phyloP scores from a whole-genome alignment of 2,797 vertebrate species.

The Sparidentex hasta region DNA sequence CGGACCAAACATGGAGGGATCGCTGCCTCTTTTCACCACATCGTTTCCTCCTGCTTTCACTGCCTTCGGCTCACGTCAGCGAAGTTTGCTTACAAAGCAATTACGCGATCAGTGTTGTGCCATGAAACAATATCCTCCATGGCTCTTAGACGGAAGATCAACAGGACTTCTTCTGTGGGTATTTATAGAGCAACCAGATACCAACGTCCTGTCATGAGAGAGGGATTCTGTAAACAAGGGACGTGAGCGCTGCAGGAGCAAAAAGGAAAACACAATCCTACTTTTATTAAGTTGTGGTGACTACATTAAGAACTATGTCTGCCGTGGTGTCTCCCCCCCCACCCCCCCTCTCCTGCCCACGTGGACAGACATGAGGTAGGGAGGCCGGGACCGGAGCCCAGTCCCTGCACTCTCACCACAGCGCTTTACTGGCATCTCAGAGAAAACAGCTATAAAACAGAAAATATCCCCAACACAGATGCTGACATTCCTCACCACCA shows the following conservation, averaged over 20 bases:
- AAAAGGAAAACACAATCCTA: conserved; percentile 30
- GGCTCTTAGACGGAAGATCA: conserved; percentile 31
- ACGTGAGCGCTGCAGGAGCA: conserved; percentile 27
- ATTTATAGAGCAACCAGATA: conserved; percentile 67
- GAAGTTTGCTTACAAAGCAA: conserved; percentile 44
- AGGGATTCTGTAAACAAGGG: conserved; percentile 35
- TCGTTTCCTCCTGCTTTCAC: conserved; percentile 22
- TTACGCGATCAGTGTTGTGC: conserved; percentile 41
- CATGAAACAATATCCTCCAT: conserved; percentile 45
- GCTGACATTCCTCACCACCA: conserved; percentile 68
- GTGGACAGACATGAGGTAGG: conserved; percentile 61
- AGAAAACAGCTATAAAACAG: conserved; percentile 75
- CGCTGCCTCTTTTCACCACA: conserved; percentile 21
- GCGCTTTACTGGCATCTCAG: conserved; percentile 67
- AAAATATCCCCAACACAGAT: conserved; percentile 71
- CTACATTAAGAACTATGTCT: conserved; percentile 53
- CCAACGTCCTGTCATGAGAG: conserved; percentile 48
- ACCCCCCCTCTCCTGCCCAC: conserved; percentile 27
- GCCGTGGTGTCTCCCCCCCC: conserved; percentile 42
- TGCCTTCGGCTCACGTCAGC: conserved; percentile 18
- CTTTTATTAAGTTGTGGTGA: conserved; percentile 51
- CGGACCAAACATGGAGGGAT: conserved; percentile 10
- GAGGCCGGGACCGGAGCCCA: conserved; percentile 46
- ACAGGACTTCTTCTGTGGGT: conserved; percentile 50
- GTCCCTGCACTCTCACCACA: conserved; percentile 58